phyloP scores from a whole-genome alignment of 2,113 vertebrate species.

The Myiozetetes cayanensis region DNA sequence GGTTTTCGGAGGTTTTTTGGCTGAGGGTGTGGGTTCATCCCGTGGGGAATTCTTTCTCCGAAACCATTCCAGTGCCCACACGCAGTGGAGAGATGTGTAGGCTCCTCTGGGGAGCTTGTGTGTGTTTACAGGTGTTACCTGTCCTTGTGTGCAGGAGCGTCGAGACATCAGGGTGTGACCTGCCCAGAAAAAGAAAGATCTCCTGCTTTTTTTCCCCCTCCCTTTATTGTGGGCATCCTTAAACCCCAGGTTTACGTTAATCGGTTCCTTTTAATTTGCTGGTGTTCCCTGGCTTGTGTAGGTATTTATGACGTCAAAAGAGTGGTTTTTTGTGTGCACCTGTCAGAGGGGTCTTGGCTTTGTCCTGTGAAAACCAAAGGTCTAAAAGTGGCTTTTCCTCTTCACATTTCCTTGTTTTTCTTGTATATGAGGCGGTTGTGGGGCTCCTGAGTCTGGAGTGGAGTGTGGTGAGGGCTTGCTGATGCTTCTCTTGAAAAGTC shows the following conservation, averaged over 20 bases:
- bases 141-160: neutral
- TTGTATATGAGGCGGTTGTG: rapidly evolving
- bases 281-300: rapidly evolving
- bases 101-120: neutral
- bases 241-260: neutral
- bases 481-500: neutral
- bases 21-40: neutral
- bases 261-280: neutral
- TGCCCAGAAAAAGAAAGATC: neutral
- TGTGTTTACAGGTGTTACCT: neutral
- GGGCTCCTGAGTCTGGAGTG: neutral
- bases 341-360: neutral
- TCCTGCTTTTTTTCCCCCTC: rapidly evolving
- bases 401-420: rapidly evolving
- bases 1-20: neutral
- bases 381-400: neutral
- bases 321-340: neutral
- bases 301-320: neutral
- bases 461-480: rapidly evolving
- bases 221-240: rapidly evolving
- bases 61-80: rapidly evolving
- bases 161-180: neutral
- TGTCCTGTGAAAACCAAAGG: neutral
- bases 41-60: neutral
- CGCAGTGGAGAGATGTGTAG: neutral